Evolutionary conservation across 2,888 invertebrate genomes (phyloP), one percentile per base, ranked within the genome.

Genomic region (Papilio elwesi): DNA sequence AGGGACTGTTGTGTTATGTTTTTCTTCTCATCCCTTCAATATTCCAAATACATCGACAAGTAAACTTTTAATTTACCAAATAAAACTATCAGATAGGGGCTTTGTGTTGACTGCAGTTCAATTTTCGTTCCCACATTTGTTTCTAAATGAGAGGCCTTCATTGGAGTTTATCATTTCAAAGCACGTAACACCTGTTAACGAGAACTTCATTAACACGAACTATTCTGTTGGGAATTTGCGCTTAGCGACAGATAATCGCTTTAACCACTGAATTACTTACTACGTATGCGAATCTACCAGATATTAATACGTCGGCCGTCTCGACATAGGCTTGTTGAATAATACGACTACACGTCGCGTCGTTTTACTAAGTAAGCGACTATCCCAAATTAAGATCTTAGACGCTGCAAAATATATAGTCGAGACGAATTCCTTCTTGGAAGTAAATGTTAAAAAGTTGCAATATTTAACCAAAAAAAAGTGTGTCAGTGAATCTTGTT

Each of bases 121-220:
- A 74, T 74, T 76, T 68, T 26, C 70, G 68, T 26, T 62, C 59
- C 68, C 66, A 74, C 68, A 76, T 74, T 71, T 74, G 73, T 64
- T 49, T 70, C 53, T 63, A 72, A 67, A 52, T 43, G 64, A 64
- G 72, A 69, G 51, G 52, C 26, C 74, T 69, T 69, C 66, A 73
- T 66, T 75, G 77, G 78, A 83, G 83, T 84, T 85, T 86, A 85
- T 85, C 82, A 83, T 84, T 86, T 80, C 85, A 69, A 80, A 80
- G 81, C 87, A 86, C 87, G 86, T 85, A 78, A 78, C 78, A 82
- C 82, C 81, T 82, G 82, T 84, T 83, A 84, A 75, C 78, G 78
- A 73, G 76, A 83, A 85, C 82, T 85, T 87, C 82, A 84, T 86
- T 85, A 86, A 85, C 87, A 85, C 85, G 82, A 82, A 83, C 84